A percentile compares a stretch with the other conserved stretches of the same genome.
Evolutionary conservation across 1,140 invertebrate genomes (phyloP).

Genomic region (Vollenhovia emeryi): DNA sequence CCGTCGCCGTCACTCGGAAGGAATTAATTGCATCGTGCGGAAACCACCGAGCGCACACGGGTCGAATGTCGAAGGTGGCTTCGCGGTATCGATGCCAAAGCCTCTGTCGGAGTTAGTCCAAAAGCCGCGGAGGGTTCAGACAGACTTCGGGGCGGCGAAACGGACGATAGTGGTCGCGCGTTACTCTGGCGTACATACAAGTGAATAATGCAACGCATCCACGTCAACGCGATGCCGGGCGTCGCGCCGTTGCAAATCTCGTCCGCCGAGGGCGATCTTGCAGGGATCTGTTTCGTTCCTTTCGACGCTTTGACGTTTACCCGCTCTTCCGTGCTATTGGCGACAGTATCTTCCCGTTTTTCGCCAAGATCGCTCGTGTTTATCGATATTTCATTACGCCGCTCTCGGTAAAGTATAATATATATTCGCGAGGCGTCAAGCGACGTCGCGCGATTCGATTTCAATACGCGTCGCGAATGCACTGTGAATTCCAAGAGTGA

Average conservation of each 20-base stretch:
- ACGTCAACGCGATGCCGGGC: slow-evolving; percentile 67
- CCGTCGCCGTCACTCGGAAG: not conserved
- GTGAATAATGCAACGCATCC: slow-evolving; percentile 84
- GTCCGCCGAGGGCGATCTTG: slow-evolving; percentile 72
- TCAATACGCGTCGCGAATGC: slow-evolving; percentile 25
- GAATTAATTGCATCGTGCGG: slow-evolving; percentile 76
- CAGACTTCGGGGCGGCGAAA: slow-evolving; percentile 56
- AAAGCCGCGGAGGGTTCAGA: slow-evolving; percentile 24
- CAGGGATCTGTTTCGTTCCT: slow-evolving; percentile 25
- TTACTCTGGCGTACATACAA: slow-evolving; percentile 73
- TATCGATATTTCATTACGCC: slow-evolving; percentile 46
- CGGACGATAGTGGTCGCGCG: slow-evolving; percentile 73
- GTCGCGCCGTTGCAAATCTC: slow-evolving; percentile 75
- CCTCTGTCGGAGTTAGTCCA: slow-evolving; percentile 60
- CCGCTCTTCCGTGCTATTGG: not conserved
- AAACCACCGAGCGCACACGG: slow-evolving; percentile 68
- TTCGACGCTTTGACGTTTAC: slow-evolving; percentile 11
- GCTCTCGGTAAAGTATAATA: not conserved
- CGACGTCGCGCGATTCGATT: slow-evolving; percentile 16
- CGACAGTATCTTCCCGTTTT: not conserved
- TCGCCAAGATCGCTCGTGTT: slow-evolving; percentile 44
- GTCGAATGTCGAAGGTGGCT: slow-evolving; percentile 67
- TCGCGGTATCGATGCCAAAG: slow-evolving; percentile 72
- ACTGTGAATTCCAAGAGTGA: slow-evolving; percentile 15
- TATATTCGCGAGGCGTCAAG: slow-evolving; percentile 21